Conservation (phyloP, 1,140 invertebrate species). For the Orius insidiosus region DNA sequence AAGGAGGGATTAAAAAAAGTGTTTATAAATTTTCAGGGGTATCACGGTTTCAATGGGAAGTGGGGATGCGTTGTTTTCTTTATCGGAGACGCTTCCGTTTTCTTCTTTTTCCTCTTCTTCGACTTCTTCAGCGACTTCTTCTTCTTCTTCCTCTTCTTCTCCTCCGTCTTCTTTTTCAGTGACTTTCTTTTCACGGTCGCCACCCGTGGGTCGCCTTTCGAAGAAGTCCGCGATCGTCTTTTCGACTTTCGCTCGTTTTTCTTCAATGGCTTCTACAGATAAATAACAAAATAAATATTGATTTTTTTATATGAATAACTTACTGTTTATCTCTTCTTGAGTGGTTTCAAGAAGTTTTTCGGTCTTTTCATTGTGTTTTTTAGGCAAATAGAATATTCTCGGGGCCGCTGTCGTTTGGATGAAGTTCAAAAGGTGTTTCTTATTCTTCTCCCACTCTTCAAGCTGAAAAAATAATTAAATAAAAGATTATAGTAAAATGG, state of each 20-base stretch:
- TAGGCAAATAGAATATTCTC: constrained; percentile 73
- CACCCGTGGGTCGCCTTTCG: no score
- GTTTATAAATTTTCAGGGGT: no score
- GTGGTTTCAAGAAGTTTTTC: constrained; percentile 36
- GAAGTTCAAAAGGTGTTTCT: constrained; percentile 58
- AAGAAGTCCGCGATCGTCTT: constrained; percentile 25
- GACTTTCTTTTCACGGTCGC: no score
- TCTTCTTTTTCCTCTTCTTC: no score
- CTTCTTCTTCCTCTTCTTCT: no score
- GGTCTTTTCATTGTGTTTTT: constrained; percentile 40
- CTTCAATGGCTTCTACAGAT: constrained; percentile 28
- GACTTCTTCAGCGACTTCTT: no score
- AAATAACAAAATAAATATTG: constrained; percentile 11
- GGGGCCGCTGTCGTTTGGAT: constrained; percentile 78
- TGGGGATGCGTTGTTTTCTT: no score
- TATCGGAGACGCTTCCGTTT: no score
- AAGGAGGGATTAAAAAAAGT: no score
- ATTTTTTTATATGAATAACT: constrained; percentile 14
- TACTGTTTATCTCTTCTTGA: constrained; percentile 39
- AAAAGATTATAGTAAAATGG: background rate
- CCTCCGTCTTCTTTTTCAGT: no score
- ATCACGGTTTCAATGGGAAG: no score
- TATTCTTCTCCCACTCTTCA: constrained; percentile 69
- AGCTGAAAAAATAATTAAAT: constrained; percentile 27
- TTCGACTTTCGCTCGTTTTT: constrained; percentile 29